Conservation (phyloP, 2,797 vertebrate species). For the Synanceia verrucosa region DNA sequence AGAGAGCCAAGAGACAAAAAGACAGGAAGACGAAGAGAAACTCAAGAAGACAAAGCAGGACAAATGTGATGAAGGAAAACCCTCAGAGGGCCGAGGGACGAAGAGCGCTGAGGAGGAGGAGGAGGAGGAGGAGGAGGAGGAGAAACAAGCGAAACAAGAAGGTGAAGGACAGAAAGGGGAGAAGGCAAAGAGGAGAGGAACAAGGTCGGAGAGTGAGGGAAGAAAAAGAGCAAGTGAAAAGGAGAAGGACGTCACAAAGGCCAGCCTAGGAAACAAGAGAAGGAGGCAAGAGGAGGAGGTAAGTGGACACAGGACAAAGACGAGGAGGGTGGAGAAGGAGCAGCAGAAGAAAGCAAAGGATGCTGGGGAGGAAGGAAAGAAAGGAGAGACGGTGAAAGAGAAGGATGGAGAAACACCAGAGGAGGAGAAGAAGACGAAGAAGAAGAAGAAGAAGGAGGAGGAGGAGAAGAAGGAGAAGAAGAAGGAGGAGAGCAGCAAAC, state of each 20-base stretch:
- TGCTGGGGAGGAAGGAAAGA: not conserved
- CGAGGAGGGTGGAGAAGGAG: not conserved
- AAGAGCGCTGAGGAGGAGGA: conserved; percentile 32
- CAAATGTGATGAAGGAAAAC: not conserved
- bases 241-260: not conserved
- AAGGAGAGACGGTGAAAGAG: not conserved
- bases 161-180: not conserved
- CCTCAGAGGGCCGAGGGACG: not conserved
- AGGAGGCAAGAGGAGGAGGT: not conserved
- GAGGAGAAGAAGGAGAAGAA: too few species aligned
- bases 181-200: too few species aligned
- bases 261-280: not conserved
- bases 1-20: not conserved
- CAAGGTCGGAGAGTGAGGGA: not conserved
- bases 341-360: not conserved
- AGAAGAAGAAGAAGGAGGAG: not conserved
- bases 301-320: not conserved
- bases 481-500: not conserved
- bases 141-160: not conserved
- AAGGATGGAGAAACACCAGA: too few species aligned
- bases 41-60: not conserved
- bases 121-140: not conserved
- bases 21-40: not conserved
- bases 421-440: too few species aligned
- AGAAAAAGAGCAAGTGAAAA: not conserved